Evolutionary conservation across 2,113 vertebrate species (phyloP).

Genomic region (Psilopsiagon aymara): DNA sequence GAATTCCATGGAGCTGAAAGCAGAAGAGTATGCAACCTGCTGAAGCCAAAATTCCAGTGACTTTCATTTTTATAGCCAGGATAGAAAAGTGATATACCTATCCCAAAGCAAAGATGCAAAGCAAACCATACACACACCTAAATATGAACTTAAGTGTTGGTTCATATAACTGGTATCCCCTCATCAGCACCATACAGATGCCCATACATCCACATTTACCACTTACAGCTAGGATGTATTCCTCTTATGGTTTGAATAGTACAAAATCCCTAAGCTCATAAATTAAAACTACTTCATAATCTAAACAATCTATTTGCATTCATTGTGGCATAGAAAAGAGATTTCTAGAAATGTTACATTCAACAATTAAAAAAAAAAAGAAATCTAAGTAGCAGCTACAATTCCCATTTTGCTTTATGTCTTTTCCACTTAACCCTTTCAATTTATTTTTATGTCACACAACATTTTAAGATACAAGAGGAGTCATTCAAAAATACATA

Average conservation of each 20-base stretch:
- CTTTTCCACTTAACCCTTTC: neutral
- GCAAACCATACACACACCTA: neutral
- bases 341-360: neutral
- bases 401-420: neutral
- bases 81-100: neutral
- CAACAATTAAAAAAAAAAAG: neutral
- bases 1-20: neutral
- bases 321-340: neutral
- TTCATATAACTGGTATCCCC: neutral
- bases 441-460: neutral
- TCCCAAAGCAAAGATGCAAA: neutral
- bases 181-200: neutral
- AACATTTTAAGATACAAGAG: neutral
- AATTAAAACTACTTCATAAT: neutral
- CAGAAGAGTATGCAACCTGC: neutral
- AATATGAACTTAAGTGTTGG: neutral
- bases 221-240: neutral
- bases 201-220: neutral
- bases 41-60: neutral
- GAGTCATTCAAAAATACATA: neutral
- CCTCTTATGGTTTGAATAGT: neutral
- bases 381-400: neutral
- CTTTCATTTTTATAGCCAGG: neutral
- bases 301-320: neutral
- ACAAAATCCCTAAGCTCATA: neutral